Evolutionary conservation across 2,797 vertebrate genomes (phyloP).

Genomic region (Oryzias dopingdopingensis): DNA sequence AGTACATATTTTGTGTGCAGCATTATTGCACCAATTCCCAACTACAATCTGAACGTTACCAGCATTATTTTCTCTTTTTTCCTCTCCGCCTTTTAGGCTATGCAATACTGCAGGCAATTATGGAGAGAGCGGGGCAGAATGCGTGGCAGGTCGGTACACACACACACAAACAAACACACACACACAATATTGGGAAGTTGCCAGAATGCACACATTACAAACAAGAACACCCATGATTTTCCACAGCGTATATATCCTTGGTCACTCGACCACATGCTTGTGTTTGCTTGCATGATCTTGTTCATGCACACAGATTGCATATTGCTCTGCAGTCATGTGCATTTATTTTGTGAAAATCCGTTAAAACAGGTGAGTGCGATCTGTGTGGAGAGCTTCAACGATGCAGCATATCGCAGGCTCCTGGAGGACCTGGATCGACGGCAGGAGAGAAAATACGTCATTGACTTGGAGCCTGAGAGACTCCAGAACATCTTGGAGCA

Average conservation of each 20-base stretch:
- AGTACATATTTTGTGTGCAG: no score
- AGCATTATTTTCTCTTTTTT: conserved; percentile 22
- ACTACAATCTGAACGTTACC: conserved; percentile 8
- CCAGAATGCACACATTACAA: conserved; percentile 14
- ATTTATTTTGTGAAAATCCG: neutral
- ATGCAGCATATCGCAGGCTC: conserved; percentile 89
- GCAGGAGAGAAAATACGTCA: conserved; percentile 94
- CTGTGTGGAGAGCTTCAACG: conserved; percentile 97
- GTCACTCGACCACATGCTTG: conserved; percentile 8
- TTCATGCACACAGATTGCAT: neutral
- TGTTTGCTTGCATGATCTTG: conserved; percentile 9
- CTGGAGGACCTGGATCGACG: conserved; percentile 93
- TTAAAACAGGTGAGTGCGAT: conserved; percentile 83
- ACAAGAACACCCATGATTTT: conserved; percentile 1
- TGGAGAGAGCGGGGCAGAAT: conserved; percentile 96
- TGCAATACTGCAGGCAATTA: conserved; percentile 96
- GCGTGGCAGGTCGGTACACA: conserved; percentile 88
- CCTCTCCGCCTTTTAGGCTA: conserved; percentile 83
- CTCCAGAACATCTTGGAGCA: conserved; percentile 94
- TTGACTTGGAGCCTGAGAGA: conserved; percentile 93
- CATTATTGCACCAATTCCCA: neutral
- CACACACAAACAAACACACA: conserved; percentile 28
- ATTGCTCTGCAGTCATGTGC: neutral
- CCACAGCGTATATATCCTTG: neutral
- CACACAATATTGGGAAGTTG: conserved; percentile 30